These are phyloP conservation scores for Odontophorus gujanensis DNA, from an alignment of 2,113 vertebrate genomes.

Conservation along the genomic window DNA sequence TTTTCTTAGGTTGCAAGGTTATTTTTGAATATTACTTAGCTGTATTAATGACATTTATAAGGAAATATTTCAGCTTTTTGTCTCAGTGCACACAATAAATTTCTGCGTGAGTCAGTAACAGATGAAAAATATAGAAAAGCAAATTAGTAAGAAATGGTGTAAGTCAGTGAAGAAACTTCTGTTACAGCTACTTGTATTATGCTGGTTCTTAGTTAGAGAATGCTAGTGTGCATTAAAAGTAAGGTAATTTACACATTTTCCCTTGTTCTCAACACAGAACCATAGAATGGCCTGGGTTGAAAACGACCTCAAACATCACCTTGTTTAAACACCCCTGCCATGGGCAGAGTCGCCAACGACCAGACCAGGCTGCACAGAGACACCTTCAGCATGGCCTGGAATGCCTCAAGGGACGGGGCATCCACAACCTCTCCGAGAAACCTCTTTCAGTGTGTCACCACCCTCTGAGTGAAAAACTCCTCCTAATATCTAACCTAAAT, in stretches of 20 bases:
- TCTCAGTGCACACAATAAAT: neutral
- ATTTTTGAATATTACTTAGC: neutral
- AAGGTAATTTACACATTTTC: neutral
- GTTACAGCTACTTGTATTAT: neutral
- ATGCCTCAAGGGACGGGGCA: too few species aligned
- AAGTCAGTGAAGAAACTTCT: neutral
- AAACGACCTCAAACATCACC: too few species aligned
- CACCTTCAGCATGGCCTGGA: too few species aligned
- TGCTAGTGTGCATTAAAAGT: accelerated
- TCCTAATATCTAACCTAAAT: too few species aligned
- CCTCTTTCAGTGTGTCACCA: too few species aligned
- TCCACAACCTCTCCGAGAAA: too few species aligned
- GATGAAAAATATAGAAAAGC: neutral
- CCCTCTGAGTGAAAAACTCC: too few species aligned
- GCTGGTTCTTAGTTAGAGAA: neutral
- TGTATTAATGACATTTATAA: neutral
- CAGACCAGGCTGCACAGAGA: too few species aligned
- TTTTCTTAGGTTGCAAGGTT: neutral
- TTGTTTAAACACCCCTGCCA: too few species aligned
- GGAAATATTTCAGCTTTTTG: neutral
- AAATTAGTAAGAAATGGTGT: neutral
- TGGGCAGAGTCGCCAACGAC: too few species aligned
- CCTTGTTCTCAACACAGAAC: neutral
- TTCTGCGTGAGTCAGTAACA: neutral
- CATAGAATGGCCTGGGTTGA: too few species aligned